A percentile compares a stretch with the other conserved stretches of the same genome.
Evolutionary conservation across 1,140 invertebrate species (phyloP).

Genomic region (Diabrotica virgifera): DNA sequence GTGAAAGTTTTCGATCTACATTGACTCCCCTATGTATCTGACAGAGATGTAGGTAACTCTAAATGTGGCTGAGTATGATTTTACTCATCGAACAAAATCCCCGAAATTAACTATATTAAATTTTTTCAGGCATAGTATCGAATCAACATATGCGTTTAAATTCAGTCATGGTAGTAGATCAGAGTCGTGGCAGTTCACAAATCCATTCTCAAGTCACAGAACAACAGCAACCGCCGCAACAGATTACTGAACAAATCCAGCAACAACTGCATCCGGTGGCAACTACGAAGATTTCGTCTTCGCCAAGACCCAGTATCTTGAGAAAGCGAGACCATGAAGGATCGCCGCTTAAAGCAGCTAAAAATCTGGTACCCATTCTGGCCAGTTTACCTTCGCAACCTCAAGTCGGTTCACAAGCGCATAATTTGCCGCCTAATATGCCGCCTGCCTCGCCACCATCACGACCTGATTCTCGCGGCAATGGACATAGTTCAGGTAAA

Average conservation of each 20-base stretch:
- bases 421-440: conserved; percentile 27
- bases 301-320: conserved; percentile 46
- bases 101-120: neutral
- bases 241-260: conserved; percentile 6
- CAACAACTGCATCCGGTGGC: conserved; percentile 21
- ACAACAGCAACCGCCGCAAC: conserved; percentile 1
- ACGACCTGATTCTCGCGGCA: conserved; percentile 52
- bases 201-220: conserved; percentile 4
- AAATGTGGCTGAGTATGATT: too few relatives aligned
- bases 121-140: conserved; percentile 31
- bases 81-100: too few relatives aligned
- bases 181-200: conserved; percentile 27
- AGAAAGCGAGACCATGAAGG: conserved; percentile 47
- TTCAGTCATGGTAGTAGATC: conserved; percentile 43
- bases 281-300: conserved; percentile 41
- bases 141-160: conserved; percentile 42
- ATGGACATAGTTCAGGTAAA: conserved; percentile 53
- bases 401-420: conserved; percentile 15
- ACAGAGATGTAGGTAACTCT: too few relatives aligned
- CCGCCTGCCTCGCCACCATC: conserved; percentile 51
- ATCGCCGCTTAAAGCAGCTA: conserved; percentile 42
- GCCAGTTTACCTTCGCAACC: conserved; percentile 34
- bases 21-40: too few relatives aligned
- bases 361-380: conserved; percentile 52
- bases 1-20: too few relatives aligned